phyloP scores from a whole-genome alignment of 2,888 invertebrate genomes.

The Agrypnus murinus region DNA sequence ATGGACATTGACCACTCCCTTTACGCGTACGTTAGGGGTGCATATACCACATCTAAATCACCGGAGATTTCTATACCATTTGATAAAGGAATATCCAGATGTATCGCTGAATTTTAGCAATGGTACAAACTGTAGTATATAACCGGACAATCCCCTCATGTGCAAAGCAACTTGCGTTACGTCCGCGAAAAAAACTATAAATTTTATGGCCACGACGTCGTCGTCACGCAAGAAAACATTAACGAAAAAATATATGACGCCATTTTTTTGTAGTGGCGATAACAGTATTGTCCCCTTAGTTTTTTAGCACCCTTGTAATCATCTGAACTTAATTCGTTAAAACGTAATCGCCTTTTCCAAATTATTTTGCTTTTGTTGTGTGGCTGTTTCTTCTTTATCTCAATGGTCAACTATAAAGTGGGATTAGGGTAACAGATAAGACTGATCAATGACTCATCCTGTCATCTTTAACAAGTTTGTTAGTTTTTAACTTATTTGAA shows the following conservation, averaged over 20 bases:
- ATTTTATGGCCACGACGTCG: conserved; percentile 60
- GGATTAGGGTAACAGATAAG: no score
- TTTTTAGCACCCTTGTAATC: conserved; percentile 32
- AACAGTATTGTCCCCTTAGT: conserved; percentile 49
- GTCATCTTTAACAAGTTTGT: no score
- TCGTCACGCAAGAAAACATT: conserved; percentile 63
- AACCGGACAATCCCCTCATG: conserved; percentile 50
- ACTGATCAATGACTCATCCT: no score
- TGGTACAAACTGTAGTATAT: conserved; percentile 30
- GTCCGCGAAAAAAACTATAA: conserved; percentile 61
- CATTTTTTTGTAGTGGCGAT: conserved; percentile 60
- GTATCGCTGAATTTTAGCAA: conserved; percentile 41
- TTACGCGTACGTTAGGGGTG: conserved; percentile 59
- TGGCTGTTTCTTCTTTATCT: conserved; percentile 23
- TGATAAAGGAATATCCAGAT: conserved; percentile 35
- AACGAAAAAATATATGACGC: conserved; percentile 62
- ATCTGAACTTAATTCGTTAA: conserved; percentile 26
- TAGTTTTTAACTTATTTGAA: no score
- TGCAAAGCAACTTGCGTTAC: conserved; percentile 54
- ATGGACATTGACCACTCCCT: conserved; percentile 65
- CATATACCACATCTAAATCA: conserved; percentile 59
- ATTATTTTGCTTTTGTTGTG: conserved; percentile 29
- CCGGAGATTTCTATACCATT: conserved; percentile 31
- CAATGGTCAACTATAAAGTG: conserved; percentile 19
- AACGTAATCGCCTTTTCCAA: conserved; percentile 28